Percentiles rank a stretch among this genome's conserved stretches.
phyloP scores from a whole-genome alignment of 1,140 invertebrate species.

The Centruroides sculpturatus region DNA sequence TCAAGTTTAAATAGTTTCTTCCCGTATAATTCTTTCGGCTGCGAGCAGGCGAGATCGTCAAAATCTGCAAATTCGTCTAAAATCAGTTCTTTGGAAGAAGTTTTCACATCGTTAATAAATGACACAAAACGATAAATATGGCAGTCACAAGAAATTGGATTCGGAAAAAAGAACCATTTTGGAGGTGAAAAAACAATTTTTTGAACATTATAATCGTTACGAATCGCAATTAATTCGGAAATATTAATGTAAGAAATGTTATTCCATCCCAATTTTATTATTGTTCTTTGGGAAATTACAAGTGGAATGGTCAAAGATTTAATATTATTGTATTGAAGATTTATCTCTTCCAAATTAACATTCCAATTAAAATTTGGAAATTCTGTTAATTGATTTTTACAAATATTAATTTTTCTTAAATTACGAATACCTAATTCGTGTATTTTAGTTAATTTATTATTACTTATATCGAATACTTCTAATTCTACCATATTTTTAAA shows the following conservation, averaged over 20 bases:
- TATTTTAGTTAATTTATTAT: background rate
- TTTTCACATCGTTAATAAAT: background rate
- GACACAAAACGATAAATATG: conserved; percentile 4
- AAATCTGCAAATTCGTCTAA: conserved; percentile 7
- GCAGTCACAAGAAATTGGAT: conserved; percentile 53
- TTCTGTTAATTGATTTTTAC: conserved; percentile 13
- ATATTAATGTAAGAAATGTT: conserved; percentile 8
- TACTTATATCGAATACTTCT: background rate
- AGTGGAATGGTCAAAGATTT: conserved; percentile 14
- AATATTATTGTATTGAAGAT: conserved; percentile 17
- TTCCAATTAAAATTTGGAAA: conserved; percentile 16
- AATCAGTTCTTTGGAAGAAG: background rate
- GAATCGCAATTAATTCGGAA: conserved; percentile 15
- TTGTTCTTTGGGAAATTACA: conserved; percentile 5
- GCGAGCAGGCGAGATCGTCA: conserved; percentile 30
- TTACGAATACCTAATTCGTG: conserved; percentile 11
- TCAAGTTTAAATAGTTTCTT: conserved; percentile 17
- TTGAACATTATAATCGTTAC: conserved; percentile 6
- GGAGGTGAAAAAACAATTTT: background rate
- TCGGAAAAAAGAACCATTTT: conserved; percentile 32
- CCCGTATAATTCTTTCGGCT: conserved; percentile 6
- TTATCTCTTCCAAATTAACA: conserved; percentile 9
- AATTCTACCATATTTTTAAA: background rate
- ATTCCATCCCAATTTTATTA: background rate
- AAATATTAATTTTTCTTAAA: conserved; percentile 9